These are phyloP conservation scores for Peromyscus melanophrys DNA, from an alignment of 2,797 vertebrate species.

Conservation along the genomic window DNA sequence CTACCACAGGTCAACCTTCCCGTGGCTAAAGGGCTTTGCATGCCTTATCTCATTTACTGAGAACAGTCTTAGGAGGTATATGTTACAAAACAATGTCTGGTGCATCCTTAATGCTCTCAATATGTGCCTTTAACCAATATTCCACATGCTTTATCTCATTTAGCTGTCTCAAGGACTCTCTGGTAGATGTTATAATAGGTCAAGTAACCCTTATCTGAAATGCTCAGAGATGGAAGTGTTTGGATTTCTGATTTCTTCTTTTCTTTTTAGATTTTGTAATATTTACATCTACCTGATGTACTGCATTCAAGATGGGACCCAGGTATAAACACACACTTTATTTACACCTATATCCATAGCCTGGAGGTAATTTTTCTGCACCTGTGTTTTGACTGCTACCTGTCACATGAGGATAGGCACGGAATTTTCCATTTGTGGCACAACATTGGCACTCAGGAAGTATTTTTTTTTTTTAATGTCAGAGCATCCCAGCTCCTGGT, in stretches of 20 bases:
- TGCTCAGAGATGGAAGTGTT: not conserved
- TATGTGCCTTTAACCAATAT: not conserved
- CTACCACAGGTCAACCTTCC: not conserved
- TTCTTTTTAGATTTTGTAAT: not conserved
- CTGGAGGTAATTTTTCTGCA: not conserved
- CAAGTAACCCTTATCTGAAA: not conserved
- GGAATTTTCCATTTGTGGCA: not conserved
- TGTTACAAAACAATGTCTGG: not conserved
- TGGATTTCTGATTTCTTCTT: not conserved
- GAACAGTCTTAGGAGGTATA: not conserved
- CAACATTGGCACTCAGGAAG: not conserved
- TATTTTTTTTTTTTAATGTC: not conserved
- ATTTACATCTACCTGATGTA: not conserved
- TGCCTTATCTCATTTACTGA: not conserved
- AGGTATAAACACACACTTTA: not conserved
- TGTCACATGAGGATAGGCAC: not conserved
- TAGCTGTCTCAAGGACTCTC: not conserved
- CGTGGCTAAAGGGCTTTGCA: not conserved
- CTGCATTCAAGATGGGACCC: not conserved
- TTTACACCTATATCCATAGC: not conserved
- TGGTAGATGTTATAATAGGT: not conserved
- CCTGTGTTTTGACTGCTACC: not conserved
- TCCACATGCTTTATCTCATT: not conserved
- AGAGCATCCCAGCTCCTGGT: not conserved
- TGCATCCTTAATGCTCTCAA: not conserved